Conservation (phyloP, 1,140 invertebrate genomes). For the Neodiprion pinetum region DNA sequence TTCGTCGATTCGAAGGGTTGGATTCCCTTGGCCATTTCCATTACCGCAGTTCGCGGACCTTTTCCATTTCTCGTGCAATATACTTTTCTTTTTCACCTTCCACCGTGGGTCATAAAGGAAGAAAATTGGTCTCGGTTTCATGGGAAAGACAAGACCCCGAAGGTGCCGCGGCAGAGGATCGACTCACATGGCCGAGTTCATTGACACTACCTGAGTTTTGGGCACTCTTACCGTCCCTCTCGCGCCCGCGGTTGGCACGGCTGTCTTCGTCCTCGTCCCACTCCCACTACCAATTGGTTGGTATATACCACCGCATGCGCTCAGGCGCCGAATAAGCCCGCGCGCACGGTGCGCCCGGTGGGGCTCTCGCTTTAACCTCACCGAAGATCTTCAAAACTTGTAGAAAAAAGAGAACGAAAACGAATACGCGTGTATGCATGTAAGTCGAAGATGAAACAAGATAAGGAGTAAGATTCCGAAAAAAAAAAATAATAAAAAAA, state of each 20-base stretch:
- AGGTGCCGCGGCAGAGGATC: slow-evolving; percentile 48
- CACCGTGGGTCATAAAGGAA: slow-evolving; percentile 47
- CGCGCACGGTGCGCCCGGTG: too few relatives aligned
- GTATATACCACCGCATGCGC: too few relatives aligned
- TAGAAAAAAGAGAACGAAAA: too few relatives aligned
- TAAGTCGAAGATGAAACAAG: too few relatives aligned
- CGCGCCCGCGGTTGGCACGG: slow-evolving; percentile 22
- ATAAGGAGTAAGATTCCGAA: too few relatives aligned
- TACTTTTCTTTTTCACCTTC: slow-evolving; percentile 2
- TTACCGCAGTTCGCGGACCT: too few relatives aligned
- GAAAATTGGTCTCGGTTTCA: slow-evolving; percentile 61
- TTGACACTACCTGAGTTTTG: slow-evolving; percentile 62
- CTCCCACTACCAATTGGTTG: background rate
- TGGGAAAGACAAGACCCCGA: slow-evolving; percentile 64
- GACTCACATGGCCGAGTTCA: slow-evolving; percentile 60
- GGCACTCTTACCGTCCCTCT: slow-evolving; percentile 55
- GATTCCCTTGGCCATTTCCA: background rate
- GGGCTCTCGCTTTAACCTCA: background rate
- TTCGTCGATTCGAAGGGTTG: slow-evolving; percentile 20
- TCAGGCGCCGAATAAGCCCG: too few relatives aligned
- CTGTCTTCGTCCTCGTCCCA: slow-evolving; percentile 13
- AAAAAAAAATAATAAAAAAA: too few relatives aligned
- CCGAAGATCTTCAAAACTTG: background rate
- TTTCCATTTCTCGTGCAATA: slow-evolving; percentile 7
- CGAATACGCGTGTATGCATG: too few relatives aligned